Evolutionary conservation across 2,888 invertebrate genomes (phyloP), one percentile per base, ranked within the genome.

Genomic region (Trichogramma evanescens): DNA sequence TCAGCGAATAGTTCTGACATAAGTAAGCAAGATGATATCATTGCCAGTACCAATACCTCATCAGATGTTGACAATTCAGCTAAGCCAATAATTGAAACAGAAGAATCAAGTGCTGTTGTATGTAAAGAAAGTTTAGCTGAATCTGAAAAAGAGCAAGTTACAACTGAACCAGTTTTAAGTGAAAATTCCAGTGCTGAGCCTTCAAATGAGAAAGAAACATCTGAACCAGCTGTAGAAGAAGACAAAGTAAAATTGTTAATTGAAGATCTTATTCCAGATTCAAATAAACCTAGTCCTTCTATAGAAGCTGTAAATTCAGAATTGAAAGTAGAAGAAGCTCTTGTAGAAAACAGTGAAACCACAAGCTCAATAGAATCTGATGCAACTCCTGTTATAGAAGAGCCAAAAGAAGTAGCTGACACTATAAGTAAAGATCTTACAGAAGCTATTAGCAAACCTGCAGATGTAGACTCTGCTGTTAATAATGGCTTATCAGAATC

Each of bases 321-420:
- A 9, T 6, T 59, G 10, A 50, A 58, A 10, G 74, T 74, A 67
- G 72, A 71, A 52, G 76, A 77, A 66, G 66, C 70, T 26, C 26
- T 26, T n/a, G 66, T 65, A 53, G 69, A 69, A 40, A 73, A 73
- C 6, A 70, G 72, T n/a, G 63, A 67, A 62, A 42, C 65, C 46
- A 63, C 63, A 5, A 71, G 72, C 51, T 69, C 71, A 5, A 64
- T 73, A 51, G 65, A 74, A 57, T 70, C 73, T 4, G 74, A 76
- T 59, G 71, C 76, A 6, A 70, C 73, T 63, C 73, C 71, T 9
- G 71, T 74, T 7, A 56, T 75, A 5, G 76, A 76, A 48, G 73
- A 76, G 57, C 71, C 76, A 5, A 70, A 69, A 63, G 69, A 70
- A 5, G 26, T 26, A 26, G 45, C 50, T 7, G 65, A 68, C 50